These are phyloP conservation scores for Atrichornis clamosus DNA, from an alignment of 2,113 vertebrate species.

Conservation along the genomic window DNA sequence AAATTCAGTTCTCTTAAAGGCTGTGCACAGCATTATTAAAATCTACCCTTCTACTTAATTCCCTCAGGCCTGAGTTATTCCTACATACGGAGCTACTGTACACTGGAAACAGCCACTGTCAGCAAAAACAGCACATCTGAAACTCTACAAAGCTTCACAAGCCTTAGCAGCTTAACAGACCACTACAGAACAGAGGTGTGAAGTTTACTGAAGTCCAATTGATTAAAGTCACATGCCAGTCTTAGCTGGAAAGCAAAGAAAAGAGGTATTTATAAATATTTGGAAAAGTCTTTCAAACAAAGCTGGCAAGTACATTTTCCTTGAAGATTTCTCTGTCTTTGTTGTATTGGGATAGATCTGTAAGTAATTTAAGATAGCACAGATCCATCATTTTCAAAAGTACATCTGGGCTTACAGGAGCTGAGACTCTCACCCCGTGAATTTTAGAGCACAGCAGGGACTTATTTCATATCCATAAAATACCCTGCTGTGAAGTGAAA, in stretches of 20 bases:
- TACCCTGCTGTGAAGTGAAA: neutral
- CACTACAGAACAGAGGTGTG: neutral
- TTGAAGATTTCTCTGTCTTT: constrained; percentile 24
- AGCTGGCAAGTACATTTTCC: neutral
- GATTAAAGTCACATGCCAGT: constrained; percentile 15
- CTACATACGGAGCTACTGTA: neutral
- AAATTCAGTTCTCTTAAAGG: neutral
- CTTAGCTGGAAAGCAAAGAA: constrained; percentile 20
- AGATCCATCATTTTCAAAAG: constrained; percentile 11
- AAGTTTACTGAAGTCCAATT: constrained; percentile 38
- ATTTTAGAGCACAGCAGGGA: neutral
- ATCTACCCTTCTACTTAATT: neutral
- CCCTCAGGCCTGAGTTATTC: neutral
- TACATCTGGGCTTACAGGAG: neutral
- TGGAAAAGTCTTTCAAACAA: constrained; percentile 13
- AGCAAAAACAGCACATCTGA: neutral
- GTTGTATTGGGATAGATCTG: neutral
- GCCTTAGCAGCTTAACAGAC: constrained; percentile 5
- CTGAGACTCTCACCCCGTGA: neutral
- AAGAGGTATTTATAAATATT: constrained; percentile 31
- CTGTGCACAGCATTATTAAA: neutral
- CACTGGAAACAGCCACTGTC: neutral
- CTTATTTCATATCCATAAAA: neutral
- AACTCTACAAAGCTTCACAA: constrained; percentile 10
- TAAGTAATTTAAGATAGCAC: constrained; percentile 6